Evolutionary conservation across 2,113 vertebrate species (phyloP).

Genomic region (Herpetotheres cachinnans): DNA sequence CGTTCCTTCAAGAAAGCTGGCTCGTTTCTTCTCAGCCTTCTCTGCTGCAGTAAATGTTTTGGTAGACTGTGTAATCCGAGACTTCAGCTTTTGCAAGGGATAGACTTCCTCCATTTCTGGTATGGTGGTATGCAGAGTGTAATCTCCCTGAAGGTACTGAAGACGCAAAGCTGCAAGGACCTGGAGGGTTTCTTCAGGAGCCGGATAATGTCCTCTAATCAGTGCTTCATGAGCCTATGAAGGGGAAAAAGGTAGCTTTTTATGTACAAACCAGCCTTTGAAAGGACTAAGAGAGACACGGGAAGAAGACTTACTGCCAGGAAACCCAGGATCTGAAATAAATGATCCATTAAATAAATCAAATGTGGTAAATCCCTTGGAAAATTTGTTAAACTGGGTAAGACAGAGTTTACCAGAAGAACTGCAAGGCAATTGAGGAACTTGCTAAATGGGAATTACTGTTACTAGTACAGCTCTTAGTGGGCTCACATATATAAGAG

Average conservation of each 20-base stretch:
- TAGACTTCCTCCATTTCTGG: constrained; percentile 89
- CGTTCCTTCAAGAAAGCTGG: constrained; percentile 94
- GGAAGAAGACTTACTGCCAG: not conserved
- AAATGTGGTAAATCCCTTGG: not conserved
- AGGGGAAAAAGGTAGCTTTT: not conserved
- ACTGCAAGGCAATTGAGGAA: not conserved
- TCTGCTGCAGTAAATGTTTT: constrained; percentile 77
- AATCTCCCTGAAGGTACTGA: constrained; percentile 89
- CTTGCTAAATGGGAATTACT: not conserved
- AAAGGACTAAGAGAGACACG: not conserved
- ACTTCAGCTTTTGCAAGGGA: constrained; percentile 83
- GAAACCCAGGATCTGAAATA: not conserved
- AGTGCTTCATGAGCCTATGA: constrained; percentile 92
- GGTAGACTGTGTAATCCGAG: constrained; percentile 89
- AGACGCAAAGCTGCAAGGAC: constrained; percentile 90
- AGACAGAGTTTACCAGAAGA: not conserved
- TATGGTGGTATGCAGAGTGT: constrained; percentile 59
- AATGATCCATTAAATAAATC: not conserved
- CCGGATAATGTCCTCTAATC: constrained; percentile 91
- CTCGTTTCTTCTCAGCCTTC: constrained; percentile 83
- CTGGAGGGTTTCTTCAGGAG: constrained; percentile 94
- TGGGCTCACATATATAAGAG: not conserved
- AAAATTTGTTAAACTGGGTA: not conserved
- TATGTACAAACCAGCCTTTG: not conserved
- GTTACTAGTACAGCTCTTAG: not conserved